Evolutionary conservation across 2,797 vertebrate genomes (phyloP).

Genomic region (Coreius guichenoti): DNA sequence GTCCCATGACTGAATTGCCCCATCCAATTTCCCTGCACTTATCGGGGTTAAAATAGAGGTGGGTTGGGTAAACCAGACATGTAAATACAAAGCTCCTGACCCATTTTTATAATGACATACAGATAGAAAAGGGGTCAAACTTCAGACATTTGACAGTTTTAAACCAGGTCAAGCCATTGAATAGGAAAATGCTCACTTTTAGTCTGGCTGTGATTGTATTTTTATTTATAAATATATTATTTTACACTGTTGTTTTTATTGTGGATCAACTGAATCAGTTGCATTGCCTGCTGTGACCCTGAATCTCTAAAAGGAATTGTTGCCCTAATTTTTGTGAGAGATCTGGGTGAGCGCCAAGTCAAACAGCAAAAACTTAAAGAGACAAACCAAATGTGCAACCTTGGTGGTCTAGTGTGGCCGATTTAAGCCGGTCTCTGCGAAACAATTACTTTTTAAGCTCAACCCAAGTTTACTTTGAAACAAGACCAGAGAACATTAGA

Average conservation of each 20-base stretch:
- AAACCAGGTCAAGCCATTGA: slow-evolving; percentile 27
- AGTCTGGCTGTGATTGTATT: not conserved
- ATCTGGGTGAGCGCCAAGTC: slow-evolving; percentile 69
- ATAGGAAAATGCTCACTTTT: not conserved
- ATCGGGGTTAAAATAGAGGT: not conserved
- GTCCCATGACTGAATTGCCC: not conserved
- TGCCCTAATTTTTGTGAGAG: slow-evolving; percentile 62
- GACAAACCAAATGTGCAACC: slow-evolving; percentile 69
- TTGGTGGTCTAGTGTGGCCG: slow-evolving; percentile 72
- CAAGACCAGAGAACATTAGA: slow-evolving; percentile 34
- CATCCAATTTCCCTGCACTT: not conserved
- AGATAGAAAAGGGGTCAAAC: slow-evolving; percentile 36
- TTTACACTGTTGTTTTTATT: slow-evolving; percentile 7
- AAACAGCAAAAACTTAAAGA: slow-evolving; percentile 69
- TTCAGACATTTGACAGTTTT: slow-evolving; percentile 27
- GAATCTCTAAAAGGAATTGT: slow-evolving; percentile 59
- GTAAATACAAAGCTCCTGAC: slow-evolving; percentile 29
- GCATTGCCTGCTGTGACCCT: slow-evolving; percentile 58
- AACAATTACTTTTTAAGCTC: slow-evolving; percentile 54
- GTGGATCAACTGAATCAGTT: slow-evolving; percentile 23
- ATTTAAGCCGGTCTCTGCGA: slow-evolving; percentile 54
- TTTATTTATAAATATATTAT: not conserved
- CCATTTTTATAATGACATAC: slow-evolving; percentile 20
- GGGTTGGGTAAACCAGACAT: slow-evolving; percentile 28
- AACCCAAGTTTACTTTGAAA: slow-evolving; percentile 52